Evolutionary conservation across 2,888 invertebrate species (phyloP).

Genomic region (Microctonus hyperodae): DNA sequence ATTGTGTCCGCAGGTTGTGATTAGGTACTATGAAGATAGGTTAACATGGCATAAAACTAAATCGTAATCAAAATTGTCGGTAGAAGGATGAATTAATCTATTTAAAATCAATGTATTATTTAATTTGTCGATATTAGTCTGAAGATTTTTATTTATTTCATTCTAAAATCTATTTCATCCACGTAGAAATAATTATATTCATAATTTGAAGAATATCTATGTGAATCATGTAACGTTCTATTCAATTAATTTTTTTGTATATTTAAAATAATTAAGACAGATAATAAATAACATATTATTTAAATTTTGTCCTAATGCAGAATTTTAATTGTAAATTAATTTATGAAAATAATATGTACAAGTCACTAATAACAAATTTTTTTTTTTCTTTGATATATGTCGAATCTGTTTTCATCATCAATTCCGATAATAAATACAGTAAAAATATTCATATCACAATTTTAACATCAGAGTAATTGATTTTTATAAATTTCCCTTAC

Average conservation of each 20-base stretch:
- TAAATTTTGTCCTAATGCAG: background rate
- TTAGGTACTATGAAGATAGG: constrained; percentile 76
- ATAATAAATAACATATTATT: too few species aligned
- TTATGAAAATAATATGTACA: background rate
- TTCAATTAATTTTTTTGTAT: background rate
- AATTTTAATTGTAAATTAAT: background rate
- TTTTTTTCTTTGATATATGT: background rate
- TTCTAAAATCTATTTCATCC: too few species aligned
- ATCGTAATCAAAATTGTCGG: constrained; percentile 39
- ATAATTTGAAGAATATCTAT: too few species aligned
- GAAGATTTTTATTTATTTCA: too few species aligned
- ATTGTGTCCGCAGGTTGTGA: constrained; percentile 74
- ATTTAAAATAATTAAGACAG: too few species aligned
- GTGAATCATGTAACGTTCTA: too few species aligned
- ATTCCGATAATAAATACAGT: background rate
- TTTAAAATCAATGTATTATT: background rate
- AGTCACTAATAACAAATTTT: background rate
- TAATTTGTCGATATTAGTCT: background rate
- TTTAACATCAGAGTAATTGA: background rate
- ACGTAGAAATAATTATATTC: too few species aligned
- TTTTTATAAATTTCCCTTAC: background rate
- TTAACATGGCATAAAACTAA: constrained; percentile 87
- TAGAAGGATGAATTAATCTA: background rate
- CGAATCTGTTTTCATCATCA: background rate
- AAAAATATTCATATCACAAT: background rate